Evolutionary conservation across 2,888 invertebrate species (phyloP).

Genomic region (Anarsia innoxiella): DNA sequence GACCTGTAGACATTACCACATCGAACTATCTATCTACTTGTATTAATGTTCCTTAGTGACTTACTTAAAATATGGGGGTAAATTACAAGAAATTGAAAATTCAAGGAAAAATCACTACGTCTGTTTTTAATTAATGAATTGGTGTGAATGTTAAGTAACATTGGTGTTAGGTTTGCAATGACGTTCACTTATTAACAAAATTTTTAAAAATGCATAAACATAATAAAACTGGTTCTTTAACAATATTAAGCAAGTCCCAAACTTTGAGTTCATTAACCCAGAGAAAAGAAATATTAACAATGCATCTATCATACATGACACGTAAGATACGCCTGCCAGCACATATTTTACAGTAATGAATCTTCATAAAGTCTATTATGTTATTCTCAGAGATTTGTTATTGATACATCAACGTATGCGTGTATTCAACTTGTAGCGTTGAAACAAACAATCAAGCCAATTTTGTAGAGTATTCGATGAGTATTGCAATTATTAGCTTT

Average conservation of each 20-base stretch:
- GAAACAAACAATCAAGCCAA: slow-evolving; percentile 23
- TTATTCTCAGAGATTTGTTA: slow-evolving; percentile 9
- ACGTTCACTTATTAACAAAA: no score
- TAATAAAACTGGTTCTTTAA: no score
- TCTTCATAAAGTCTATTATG: slow-evolving; percentile 27
- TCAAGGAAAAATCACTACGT: no score
- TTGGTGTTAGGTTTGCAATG: no score
- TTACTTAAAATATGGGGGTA: no score
- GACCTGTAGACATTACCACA: no score
- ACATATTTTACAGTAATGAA: slow-evolving; percentile 24
- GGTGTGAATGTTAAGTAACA: no score
- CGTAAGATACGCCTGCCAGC: slow-evolving; percentile 19
- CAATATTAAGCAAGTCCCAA: slow-evolving; percentile 7
- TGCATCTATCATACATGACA: slow-evolving; percentile 20
- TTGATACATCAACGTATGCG: slow-evolving; percentile 7
- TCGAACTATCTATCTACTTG: no score
- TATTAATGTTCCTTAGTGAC: no score
- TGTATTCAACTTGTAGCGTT: slow-evolving; percentile 7
- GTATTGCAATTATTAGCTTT: slow-evolving; percentile 43
- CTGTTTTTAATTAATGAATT: no score
- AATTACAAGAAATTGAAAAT: no score
- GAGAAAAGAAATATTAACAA: slow-evolving; percentile 14
- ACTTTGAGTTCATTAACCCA: slow-evolving; percentile 15
- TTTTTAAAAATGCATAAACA: no score
- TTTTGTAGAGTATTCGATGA: slow-evolving; percentile 26